These are phyloP conservation scores for Amblyornis subalaris DNA, from an alignment of 2,113 vertebrate genomes.

Conservation along the genomic window DNA sequence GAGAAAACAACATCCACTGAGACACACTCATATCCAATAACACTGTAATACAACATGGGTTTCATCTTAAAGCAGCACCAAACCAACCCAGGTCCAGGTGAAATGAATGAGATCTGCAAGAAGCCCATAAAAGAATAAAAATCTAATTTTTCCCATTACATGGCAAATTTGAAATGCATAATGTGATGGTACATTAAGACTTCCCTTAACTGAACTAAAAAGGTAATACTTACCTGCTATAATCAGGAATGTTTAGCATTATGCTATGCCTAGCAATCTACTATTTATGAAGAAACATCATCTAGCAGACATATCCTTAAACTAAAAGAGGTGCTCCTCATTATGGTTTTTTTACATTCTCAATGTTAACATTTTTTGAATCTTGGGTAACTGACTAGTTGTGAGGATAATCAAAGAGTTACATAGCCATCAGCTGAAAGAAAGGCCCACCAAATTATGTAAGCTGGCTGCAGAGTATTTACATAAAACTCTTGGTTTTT, in stretches of 20 bases:
- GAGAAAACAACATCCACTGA: background rate
- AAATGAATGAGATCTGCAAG: background rate
- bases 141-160: background rate
- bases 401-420: background rate
- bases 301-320: background rate
- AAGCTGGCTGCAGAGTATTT: background rate
- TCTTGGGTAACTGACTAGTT: background rate
- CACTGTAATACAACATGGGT: background rate
- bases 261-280: background rate
- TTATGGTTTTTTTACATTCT: background rate
- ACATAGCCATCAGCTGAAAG: background rate
- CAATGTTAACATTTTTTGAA: background rate
- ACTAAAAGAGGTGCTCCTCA: background rate
- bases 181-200: background rate
- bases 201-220: background rate
- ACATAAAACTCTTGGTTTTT: background rate
- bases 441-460: background rate
- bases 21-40: background rate
- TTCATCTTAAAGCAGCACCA: background rate
- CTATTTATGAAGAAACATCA: background rate
- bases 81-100: background rate
- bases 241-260: background rate
- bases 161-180: background rate
- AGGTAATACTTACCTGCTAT: background rate
- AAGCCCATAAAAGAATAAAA: background rate